Evolutionary conservation across 2,113 vertebrate species (phyloP).

Genomic region (Oenanthe oenanthe): DNA sequence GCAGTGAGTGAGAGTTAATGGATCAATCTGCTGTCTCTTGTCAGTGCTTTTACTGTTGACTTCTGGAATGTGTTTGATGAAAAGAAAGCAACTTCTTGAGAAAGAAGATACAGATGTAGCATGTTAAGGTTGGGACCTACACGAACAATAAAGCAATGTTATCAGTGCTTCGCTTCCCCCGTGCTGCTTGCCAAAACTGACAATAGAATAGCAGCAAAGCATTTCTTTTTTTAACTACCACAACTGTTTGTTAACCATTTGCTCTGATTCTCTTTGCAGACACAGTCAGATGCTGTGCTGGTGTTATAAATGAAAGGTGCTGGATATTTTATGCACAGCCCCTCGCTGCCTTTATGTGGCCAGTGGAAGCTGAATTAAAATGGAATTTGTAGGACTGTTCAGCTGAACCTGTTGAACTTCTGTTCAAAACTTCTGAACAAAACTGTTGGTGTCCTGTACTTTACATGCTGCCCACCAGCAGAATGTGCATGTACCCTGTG

Average conservation of each 20-base stretch:
- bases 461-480: not conserved
- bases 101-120: constrained; percentile 79
- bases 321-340: not conserved
- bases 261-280: not conserved
- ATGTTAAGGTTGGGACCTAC: constrained; percentile 75
- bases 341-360: not conserved
- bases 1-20: constrained; percentile 91
- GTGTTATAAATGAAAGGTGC: not conserved
- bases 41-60: constrained; percentile 88
- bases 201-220: constrained; percentile 60
- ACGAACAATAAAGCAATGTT: constrained; percentile 80
- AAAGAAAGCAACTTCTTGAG: constrained; percentile 84
- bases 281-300: not conserved
- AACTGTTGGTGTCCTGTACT: not conserved
- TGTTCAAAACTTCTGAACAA: not conserved
- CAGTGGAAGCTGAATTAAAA: not conserved
- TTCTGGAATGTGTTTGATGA: constrained; percentile 96
- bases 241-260: constrained; percentile 51
- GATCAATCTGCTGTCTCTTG: constrained; percentile 90
- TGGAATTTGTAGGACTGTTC: not conserved
- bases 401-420: not conserved
- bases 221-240: constrained; percentile 63
- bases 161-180: constrained; percentile 63
- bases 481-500: accelerated
- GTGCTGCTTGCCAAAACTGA: constrained; percentile 70